Conservation (phyloP, 2,888 invertebrate genomes). For the Oscheius myriophilus region DNA sequence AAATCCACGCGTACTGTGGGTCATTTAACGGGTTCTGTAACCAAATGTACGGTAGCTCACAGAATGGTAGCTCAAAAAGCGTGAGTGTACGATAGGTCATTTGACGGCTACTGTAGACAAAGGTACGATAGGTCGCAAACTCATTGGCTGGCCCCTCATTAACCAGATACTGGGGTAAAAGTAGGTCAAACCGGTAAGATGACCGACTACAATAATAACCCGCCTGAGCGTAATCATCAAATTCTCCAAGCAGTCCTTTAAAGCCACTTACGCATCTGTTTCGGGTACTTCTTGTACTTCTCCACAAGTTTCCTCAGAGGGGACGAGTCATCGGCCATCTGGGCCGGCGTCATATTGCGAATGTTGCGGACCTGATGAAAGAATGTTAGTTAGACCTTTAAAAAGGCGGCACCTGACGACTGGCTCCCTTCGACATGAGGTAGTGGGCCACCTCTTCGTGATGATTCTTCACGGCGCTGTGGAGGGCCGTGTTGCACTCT, state of each 20-base stretch:
- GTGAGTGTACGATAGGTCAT: no score
- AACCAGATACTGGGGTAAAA: no score
- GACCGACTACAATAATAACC: no score
- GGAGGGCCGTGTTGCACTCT: slow-evolving; percentile 40
- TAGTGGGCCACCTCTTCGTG: slow-evolving; percentile 36
- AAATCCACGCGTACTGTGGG: no score
- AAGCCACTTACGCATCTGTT: slow-evolving; percentile 25
- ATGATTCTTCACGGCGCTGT: slow-evolving; percentile 36
- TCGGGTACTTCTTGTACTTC: slow-evolving; percentile 15
- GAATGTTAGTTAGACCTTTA: not conserved
- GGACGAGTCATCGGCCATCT: slow-evolving; percentile 18
- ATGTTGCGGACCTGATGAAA: slow-evolving; percentile 19
- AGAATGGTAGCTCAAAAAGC: no score
- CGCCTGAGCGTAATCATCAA: no score
- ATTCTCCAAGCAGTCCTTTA: not conserved
- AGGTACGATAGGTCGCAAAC: no score
- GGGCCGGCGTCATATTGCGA: not conserved
- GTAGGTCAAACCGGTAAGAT: no score
- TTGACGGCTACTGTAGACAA: no score
- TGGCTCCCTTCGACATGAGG: slow-evolving; percentile 49
- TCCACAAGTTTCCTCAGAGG: slow-evolving; percentile 23
- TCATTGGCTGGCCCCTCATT: no score
- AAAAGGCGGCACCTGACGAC: slow-evolving; percentile 8
- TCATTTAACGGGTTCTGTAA: no score
- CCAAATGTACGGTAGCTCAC: no score